Percentiles rank a stretch among this genome's conserved stretches.
Conservation (phyloP, 2,888 invertebrate genomes). For the Artemia sinica region DNA sequence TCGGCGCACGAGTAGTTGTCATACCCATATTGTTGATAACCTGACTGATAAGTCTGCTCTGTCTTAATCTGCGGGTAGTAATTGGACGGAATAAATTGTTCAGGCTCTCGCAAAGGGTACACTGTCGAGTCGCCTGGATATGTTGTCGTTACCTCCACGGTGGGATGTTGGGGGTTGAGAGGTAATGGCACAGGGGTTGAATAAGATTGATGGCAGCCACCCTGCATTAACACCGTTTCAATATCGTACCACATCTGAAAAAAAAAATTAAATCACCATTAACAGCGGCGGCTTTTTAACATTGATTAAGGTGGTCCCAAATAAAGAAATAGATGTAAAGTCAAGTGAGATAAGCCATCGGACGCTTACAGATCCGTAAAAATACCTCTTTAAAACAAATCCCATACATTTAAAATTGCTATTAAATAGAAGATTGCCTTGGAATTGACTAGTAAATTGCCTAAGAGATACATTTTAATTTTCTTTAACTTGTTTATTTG, state of each 20-base stretch:
- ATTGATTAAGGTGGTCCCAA: background rate
- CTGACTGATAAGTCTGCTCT: constrained; percentile 14
- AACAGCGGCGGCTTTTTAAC: background rate
- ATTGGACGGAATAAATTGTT: constrained; percentile 31
- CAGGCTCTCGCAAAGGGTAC: constrained; percentile 8
- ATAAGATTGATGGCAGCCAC: constrained; percentile 7
- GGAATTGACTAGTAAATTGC: background rate
- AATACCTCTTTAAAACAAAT: too few species aligned
- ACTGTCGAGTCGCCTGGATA: constrained; percentile 9
- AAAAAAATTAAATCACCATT: constrained; percentile 8
- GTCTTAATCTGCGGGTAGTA: constrained; percentile 16
- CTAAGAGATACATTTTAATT: background rate
- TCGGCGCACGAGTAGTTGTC: constrained; percentile 13
- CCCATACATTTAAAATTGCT: too few species aligned
- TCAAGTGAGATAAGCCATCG: background rate
- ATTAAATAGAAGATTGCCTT: background rate
- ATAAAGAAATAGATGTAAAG: background rate
- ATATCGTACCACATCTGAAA: constrained; percentile 33
- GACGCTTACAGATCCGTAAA: background rate
- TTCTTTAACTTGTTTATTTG: too few species aligned
- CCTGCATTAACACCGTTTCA: constrained; percentile 30
- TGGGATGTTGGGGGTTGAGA: constrained; percentile 7
- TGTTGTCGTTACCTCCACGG: background rate
- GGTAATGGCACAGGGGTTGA: background rate
- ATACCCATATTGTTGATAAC: background rate